These are phyloP conservation scores for Coregonus sp. DNA, from an alignment of 2,797 vertebrate species.

Conservation along the genomic window DNA sequence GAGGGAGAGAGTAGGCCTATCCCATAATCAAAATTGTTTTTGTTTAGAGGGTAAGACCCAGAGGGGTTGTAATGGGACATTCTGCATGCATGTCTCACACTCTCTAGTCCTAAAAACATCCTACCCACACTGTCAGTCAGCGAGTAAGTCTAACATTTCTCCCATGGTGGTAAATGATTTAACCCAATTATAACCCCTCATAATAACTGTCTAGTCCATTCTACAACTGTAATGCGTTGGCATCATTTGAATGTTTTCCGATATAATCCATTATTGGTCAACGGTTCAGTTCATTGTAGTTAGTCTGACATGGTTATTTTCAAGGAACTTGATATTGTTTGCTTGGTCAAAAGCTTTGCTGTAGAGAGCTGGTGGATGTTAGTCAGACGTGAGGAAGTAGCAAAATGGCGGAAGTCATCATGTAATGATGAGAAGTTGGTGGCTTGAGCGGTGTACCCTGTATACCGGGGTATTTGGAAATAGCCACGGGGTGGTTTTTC, in stretches of 20 bases:
- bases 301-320: constrained; percentile 6
- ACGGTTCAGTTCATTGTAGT: neutral
- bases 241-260: neutral
- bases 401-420: constrained; percentile 56
- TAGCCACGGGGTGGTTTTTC: too few relatives aligned
- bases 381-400: constrained; percentile 43
- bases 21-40: neutral
- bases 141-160: constrained; percentile 54
- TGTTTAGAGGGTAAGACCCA: neutral
- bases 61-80: neutral
- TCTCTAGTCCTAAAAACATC: neutral
- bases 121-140: neutral
- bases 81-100: neutral
- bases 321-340: too few relatives aligned
- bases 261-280: constrained; percentile 4
- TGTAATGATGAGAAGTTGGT: constrained; percentile 34
- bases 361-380: constrained; percentile 18
- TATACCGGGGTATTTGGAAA: neutral
- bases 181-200: constrained; percentile 52
- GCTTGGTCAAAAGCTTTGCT: neutral
- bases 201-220: constrained; percentile 17
- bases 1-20: too few relatives aligned
- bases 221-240: constrained; percentile 13
- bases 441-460: constrained; percentile 29
- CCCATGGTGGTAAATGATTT: constrained; percentile 63